A percentile compares a stretch with the other conserved stretches of the same genome.
Conservation (phyloP, 2,888 invertebrate species). For the Tribolium freemani region DNA sequence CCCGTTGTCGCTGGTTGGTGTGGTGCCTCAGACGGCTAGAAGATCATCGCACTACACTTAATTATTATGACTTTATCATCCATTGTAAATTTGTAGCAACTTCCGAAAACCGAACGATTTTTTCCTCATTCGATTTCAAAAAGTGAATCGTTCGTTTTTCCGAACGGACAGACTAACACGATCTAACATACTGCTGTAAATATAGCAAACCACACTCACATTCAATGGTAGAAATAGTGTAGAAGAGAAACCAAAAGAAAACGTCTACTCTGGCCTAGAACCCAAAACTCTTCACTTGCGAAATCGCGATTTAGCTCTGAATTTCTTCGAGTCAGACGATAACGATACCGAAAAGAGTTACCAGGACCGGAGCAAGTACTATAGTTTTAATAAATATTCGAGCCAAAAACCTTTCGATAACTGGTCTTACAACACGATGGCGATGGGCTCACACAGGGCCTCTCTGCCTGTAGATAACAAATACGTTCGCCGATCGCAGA, state of each 20-base stretch:
- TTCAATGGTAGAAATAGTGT: constrained; percentile 68
- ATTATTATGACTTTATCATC: constrained; percentile 27
- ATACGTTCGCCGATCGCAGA: constrained; percentile 54
- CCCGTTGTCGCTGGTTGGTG: constrained; percentile 52
- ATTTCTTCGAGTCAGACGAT: constrained; percentile 62
- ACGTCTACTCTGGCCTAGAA: constrained; percentile 61
- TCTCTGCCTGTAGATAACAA: constrained; percentile 55
- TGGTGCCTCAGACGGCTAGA: constrained; percentile 45
- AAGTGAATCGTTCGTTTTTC: constrained; percentile 33
- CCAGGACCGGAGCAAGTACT: constrained; percentile 58
- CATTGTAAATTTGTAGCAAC: constrained; percentile 38
- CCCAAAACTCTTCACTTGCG: constrained; percentile 55
- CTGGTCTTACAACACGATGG: constrained; percentile 60
- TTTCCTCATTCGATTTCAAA: not conserved
- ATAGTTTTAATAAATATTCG: constrained; percentile 63
- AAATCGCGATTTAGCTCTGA: constrained; percentile 57
- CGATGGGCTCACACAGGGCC: constrained; percentile 55
- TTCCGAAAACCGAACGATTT: constrained; percentile 23
- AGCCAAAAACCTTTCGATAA: constrained; percentile 59
- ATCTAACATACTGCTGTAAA: constrained; percentile 67
- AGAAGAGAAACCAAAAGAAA: constrained; percentile 62
- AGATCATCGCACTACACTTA: constrained; percentile 45
- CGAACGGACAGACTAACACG: constrained; percentile 61
- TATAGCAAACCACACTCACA: constrained; percentile 67
- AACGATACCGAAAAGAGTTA: constrained; percentile 57